A percentile compares a stretch with the other conserved stretches of the same genome.
Evolutionary conservation across 2,113 vertebrate genomes (phyloP).

Genomic region (Anguilla japonica): DNA sequence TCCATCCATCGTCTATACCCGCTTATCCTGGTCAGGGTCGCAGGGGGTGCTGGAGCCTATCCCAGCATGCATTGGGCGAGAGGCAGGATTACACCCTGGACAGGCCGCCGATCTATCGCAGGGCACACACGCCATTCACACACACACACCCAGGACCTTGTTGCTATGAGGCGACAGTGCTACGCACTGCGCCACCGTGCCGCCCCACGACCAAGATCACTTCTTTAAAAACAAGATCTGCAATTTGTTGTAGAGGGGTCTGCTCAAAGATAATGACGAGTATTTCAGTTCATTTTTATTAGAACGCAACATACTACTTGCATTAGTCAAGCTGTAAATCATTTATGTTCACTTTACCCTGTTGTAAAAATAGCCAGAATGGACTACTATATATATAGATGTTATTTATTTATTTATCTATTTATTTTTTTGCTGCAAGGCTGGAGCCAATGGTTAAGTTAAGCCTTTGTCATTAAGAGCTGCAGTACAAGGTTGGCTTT

Average conservation of each 20-base stretch:
- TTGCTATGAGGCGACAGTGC: too few relatives aligned
- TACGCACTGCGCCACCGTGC: too few relatives aligned
- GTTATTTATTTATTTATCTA: too few relatives aligned
- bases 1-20: too few relatives aligned
- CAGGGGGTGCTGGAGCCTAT: too few relatives aligned
- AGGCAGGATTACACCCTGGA: too few relatives aligned
- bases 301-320: background rate
- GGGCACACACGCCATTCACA: too few relatives aligned
- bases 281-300: background rate
- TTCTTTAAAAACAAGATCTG: background rate
- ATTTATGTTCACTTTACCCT: background rate
- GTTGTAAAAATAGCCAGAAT: background rate
- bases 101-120: too few relatives aligned
- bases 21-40: too few relatives aligned
- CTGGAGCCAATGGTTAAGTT: background rate
- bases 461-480: background rate
- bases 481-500: background rate
- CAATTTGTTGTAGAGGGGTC: background rate
- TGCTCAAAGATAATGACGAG: background rate
- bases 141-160: too few relatives aligned
- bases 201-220: background rate
- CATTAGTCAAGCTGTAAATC: background rate
- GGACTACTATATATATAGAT: background rate
- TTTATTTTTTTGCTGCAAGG: background rate
- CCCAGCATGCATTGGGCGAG: too few relatives aligned